phyloP scores from a whole-genome alignment of 2,113 vertebrate genomes.

The Sinocyclocheilus anshuiensis region DNA sequence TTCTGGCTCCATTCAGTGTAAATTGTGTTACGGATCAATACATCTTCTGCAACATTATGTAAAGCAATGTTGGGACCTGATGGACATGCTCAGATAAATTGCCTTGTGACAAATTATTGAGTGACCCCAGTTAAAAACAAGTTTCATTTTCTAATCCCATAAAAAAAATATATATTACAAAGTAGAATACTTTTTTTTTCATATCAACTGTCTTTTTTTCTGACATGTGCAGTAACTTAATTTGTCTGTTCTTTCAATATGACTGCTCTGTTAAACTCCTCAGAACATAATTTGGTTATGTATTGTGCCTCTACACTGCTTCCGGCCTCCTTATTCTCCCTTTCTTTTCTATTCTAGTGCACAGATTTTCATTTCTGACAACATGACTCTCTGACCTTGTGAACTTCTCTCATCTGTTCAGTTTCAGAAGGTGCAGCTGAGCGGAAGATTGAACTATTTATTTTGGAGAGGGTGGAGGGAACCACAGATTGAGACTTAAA shows the following conservation, averaged over 20 bases:
- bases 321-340: background rate
- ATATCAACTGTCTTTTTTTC: background rate
- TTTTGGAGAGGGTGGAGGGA: background rate
- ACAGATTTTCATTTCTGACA: slow-evolving; percentile 8
- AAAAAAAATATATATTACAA: too few species aligned
- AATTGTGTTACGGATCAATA: background rate
- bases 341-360: slow-evolving; percentile 6
- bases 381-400: background rate
- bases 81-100: background rate
- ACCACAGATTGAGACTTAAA: slow-evolving; percentile 11
- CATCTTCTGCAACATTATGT: background rate
- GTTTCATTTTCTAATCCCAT: background rate
- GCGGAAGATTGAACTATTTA: background rate
- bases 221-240: background rate
- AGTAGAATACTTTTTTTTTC: too few species aligned
- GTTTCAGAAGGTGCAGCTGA: slow-evolving; percentile 3
- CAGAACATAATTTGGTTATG: background rate
- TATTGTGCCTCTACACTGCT: background rate
- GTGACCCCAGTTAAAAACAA: background rate
- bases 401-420: slow-evolving; percentile 18
- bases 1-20: background rate
- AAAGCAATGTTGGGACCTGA: background rate
- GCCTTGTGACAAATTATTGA: background rate
- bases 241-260: background rate
- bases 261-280: background rate